Percentiles rank a stretch among this genome's conserved stretches.
phyloP scores from a whole-genome alignment of 2,113 vertebrate genomes.

The Cololabis saira region DNA sequence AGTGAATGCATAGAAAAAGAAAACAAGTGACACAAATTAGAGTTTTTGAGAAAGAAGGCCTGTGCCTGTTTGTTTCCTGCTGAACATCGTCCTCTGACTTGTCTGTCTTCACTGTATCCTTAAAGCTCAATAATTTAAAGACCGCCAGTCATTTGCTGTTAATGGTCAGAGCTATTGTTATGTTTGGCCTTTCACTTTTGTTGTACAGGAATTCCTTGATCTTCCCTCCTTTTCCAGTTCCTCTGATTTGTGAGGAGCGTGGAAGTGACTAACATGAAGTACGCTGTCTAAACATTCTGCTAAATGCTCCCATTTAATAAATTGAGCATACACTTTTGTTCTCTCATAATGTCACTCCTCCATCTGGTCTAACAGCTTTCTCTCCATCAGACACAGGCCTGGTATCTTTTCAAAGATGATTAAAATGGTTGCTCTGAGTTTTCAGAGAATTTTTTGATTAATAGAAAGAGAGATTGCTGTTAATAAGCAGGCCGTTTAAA shows the following conservation, averaged over 20 bases:
- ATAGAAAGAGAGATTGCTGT: too few relatives aligned
- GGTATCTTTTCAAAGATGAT: slow-evolving; percentile 4
- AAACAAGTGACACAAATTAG: slow-evolving; percentile 1
- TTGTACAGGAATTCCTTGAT: slow-evolving; percentile 40
- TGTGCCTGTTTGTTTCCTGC: slow-evolving; percentile 12
- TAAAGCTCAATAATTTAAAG: neutral
- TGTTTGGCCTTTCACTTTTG: neutral
- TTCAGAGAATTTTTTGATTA: neutral
- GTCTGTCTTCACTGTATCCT: neutral
- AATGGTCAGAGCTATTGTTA: neutral
- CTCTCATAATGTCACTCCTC: slow-evolving; percentile 17
- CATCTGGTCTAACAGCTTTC: slow-evolving; percentile 27
- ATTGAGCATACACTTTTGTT: slow-evolving; percentile 35
- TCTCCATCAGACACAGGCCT: slow-evolving; percentile 3
- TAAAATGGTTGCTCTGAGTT: slow-evolving; percentile 25
- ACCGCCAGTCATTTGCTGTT: neutral
- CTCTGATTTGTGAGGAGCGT: slow-evolving; percentile 10
- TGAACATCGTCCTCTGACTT: neutral
- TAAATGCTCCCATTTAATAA: slow-evolving; percentile 37
- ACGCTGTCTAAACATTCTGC: slow-evolving; percentile 1
- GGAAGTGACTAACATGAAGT: neutral
- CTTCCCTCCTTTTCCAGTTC: slow-evolving; percentile 1
- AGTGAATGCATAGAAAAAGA: neutral
- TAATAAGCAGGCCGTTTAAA: neutral
- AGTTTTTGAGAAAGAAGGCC: slow-evolving; percentile 3